Base-by-base conservation (phyloP, 92 coral and sea anemone genomes). In the Paragorgia papillata region DNA sequence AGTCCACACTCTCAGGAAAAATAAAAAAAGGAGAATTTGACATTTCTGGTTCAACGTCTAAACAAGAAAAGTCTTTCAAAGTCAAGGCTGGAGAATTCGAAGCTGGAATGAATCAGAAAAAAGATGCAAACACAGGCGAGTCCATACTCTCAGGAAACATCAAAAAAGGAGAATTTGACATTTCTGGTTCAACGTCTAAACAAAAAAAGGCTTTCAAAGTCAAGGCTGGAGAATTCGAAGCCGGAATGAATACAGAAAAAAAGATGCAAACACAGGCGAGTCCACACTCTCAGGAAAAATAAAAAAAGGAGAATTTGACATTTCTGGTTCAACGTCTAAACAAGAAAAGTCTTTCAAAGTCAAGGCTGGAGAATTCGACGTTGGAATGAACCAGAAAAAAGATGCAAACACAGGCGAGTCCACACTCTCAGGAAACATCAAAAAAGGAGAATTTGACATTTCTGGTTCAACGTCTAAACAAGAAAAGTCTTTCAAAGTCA, bases 81-180 rank as follows among this genome's bases (percentile, higher is more conserved):
- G 28, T 61, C 43, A 80, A 75, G 39, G 82, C 29, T 1, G 88
- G 84, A 30, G 84, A 84, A 3, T 26, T 77, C 40, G 54, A 68
- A 26, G 21, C 83, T 22, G 73, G 73, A 17, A 39, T 84, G 1
- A 3, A 4, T 2, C 7, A 57, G 48, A 68, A 54, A 14, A 67
- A 67, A n/a, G 46, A 70, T 34, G 19, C 61, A 29, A 0, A 26
- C n/a, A 49, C 62, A 51, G 77, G 62, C 19, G 57, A 70, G 24
- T 26, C 41, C 19, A 44, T 34, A 20, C 14, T 19, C 26, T 3
- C 60, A 9, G 77, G 62, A 26, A 70, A 48, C 32, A 6, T 70
- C 8, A 53, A 70, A 18, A 56, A 19, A 4, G 43, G 29, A 43
- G 56, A 70, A 8, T 0, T 70, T 14, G 62, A 70, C 18, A 33